phyloP scores from a whole-genome alignment of 2,888 invertebrate species.

The Thereva unica region DNA sequence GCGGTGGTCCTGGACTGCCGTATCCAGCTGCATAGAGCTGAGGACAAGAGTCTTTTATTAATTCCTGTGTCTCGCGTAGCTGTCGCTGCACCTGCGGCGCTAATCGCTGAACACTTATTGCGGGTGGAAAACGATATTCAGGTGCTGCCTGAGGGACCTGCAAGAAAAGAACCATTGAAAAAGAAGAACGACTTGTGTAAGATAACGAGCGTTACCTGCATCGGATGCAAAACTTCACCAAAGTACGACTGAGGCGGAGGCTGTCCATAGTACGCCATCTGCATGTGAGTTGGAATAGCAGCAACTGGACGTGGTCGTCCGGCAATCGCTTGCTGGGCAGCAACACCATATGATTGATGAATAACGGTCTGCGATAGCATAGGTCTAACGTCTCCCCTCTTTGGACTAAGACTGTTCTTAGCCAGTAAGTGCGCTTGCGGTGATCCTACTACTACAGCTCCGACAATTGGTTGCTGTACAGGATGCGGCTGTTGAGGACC shows the following conservation, averaged over 20 bases:
- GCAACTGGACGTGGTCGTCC: constrained; percentile 48
- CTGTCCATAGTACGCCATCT: constrained; percentile 55
- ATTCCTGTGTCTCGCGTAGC: constrained; percentile 59
- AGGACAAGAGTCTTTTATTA: constrained; percentile 59
- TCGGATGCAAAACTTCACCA: constrained; percentile 55
- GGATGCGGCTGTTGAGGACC: constrained; percentile 28
- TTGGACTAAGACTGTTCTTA: constrained; percentile 42
- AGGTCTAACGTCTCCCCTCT: constrained; percentile 39
- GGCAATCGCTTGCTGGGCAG: constrained; percentile 45
- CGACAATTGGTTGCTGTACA: constrained; percentile 31
- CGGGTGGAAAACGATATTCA: constrained; percentile 58
- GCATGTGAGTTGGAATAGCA: constrained; percentile 48
- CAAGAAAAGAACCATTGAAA: constrained; percentile 33
- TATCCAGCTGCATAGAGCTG: constrained; percentile 58
- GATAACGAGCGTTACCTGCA: constrained; percentile 51
- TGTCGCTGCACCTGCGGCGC: constrained; percentile 59
- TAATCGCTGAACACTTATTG: constrained; percentile 58
- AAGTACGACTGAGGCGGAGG: constrained; percentile 53
- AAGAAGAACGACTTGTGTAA: neutral
- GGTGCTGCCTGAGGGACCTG: constrained; percentile 50
- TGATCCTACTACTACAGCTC: constrained; percentile 35
- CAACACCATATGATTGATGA: constrained; percentile 56
- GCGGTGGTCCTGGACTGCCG: constrained; percentile 58
- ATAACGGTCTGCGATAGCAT: constrained; percentile 52
- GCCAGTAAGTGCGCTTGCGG: constrained; percentile 38